phyloP scores from a whole-genome alignment of 2,113 vertebrate genomes.

The Ctenomys sociabilis region DNA sequence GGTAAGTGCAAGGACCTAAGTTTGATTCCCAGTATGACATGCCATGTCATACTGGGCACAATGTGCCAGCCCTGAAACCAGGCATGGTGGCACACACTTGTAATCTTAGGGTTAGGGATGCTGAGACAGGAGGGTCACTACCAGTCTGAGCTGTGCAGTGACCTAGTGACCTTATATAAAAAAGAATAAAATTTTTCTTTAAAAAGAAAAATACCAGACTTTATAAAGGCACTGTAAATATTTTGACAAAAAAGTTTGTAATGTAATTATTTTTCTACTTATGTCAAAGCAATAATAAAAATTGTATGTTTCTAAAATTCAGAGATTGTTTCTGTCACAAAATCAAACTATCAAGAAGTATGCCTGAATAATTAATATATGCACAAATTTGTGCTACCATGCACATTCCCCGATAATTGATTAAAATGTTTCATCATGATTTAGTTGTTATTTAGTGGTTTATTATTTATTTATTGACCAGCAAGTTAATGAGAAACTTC shows the following conservation, averaged over 20 bases:
- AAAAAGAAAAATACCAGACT: no score
- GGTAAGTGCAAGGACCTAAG: no score
- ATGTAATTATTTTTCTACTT: constrained; percentile 34
- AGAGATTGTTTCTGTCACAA: constrained; percentile 14
- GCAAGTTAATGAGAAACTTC: neutral
- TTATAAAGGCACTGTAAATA: neutral
- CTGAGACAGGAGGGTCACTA: no score
- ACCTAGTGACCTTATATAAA: no score
- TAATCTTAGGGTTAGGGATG: no score
- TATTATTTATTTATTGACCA: neutral
- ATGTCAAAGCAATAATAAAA: neutral
- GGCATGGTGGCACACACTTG: no score
- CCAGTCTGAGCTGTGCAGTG: no score
- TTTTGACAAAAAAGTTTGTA: neutral
- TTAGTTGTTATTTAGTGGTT: neutral
- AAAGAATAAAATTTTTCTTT: no score
- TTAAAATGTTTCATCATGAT: neutral
- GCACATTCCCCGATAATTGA: constrained; percentile 20
- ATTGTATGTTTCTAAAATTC: neutral
- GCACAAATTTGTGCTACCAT: neutral
- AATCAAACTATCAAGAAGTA: neutral
- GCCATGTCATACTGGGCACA: no score
- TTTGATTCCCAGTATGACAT: no score
- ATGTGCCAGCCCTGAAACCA: no score
- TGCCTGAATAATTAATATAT: neutral